Conservation (phyloP, 2,797 vertebrate species). For the Sebastes minor region DNA sequence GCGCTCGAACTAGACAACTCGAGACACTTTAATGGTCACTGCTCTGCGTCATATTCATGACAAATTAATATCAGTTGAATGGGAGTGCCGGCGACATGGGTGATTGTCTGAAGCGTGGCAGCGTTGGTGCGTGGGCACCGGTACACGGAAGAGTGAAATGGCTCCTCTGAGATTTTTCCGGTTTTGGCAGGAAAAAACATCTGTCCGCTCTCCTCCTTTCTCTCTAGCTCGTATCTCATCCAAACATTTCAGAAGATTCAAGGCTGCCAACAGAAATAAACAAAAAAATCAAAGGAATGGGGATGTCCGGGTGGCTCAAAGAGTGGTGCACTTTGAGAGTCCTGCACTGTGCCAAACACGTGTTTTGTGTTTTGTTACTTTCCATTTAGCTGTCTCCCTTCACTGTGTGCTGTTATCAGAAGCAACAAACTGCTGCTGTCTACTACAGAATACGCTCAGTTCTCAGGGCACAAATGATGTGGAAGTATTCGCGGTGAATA, state of each 20-base stretch:
- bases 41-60: conserved; percentile 49
- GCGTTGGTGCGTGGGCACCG: not conserved
- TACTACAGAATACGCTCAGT: not conserved
- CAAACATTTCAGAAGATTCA: conserved; percentile 6
- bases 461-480: conserved; percentile 16
- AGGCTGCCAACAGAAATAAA: conserved; percentile 15
- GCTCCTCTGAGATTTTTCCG: conserved; percentile 22
- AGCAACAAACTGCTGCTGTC: conserved; percentile 4
- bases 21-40: conserved; percentile 56
- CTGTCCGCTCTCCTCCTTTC: not conserved
- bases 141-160: conserved; percentile 17
- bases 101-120: conserved; percentile 5
- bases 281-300: not conserved
- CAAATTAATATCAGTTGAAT: conserved; percentile 40
- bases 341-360: not conserved
- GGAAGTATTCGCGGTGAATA: not conserved
- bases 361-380: conserved; percentile 16
- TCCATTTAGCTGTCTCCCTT: conserved; percentile 15
- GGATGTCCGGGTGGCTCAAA: conserved; percentile 10
- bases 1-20: conserved; percentile 57
- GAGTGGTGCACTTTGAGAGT: conserved; percentile 9
- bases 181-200: conserved; percentile 27
- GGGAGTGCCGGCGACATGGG: conserved; percentile 34
- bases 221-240: not conserved
- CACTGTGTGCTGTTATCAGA: not conserved